These are phyloP conservation scores for Triplophysa rosa DNA, from an alignment of 2,113 vertebrate species.

Conservation along the genomic window DNA sequence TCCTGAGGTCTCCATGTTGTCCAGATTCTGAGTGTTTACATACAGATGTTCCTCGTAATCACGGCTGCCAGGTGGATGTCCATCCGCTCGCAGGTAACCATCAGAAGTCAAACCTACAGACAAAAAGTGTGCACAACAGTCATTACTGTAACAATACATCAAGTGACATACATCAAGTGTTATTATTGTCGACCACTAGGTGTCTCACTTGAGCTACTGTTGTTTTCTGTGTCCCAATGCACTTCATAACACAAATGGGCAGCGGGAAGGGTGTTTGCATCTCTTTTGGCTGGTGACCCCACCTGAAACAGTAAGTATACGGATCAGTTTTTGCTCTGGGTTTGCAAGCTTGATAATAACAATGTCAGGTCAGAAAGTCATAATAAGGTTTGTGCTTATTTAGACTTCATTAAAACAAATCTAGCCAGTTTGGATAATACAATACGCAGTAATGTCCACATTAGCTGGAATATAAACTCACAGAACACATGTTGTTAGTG, in stretches of 20 bases:
- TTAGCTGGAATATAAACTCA: conserved; percentile 30
- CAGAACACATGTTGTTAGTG: conserved; percentile 13
- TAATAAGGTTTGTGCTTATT: neutral
- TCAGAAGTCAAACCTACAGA: conserved; percentile 73
- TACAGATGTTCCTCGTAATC: conserved; percentile 95
- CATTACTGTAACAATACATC: neutral
- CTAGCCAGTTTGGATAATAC: neutral
- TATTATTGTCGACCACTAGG: conserved; percentile 51
- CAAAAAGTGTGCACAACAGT: too few relatives aligned
- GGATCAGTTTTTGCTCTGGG: neutral
- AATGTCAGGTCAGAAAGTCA: neutral
- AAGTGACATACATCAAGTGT: neutral
- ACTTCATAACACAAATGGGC: conserved; percentile 76
- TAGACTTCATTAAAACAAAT: neutral
- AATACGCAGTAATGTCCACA: conserved; percentile 16
- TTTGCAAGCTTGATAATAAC: too few relatives aligned
- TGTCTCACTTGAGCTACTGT: conserved; percentile 73
- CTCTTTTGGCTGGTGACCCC: conserved; percentile 71
- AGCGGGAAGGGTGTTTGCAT: conserved; percentile 62
- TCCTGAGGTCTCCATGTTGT: conserved; percentile 67
- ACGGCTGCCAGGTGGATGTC: conserved; percentile 71
- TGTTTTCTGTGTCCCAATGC: conserved; percentile 80
- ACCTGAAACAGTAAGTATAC: conserved; percentile 65
- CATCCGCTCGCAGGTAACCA: conserved; percentile 86
- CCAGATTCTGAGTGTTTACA: conserved; percentile 89